Percentiles rank a stretch among this genome's conserved stretches.
Evolutionary conservation across 1,140 invertebrate genomes (phyloP).

Genomic region (Papilio glaucus): DNA sequence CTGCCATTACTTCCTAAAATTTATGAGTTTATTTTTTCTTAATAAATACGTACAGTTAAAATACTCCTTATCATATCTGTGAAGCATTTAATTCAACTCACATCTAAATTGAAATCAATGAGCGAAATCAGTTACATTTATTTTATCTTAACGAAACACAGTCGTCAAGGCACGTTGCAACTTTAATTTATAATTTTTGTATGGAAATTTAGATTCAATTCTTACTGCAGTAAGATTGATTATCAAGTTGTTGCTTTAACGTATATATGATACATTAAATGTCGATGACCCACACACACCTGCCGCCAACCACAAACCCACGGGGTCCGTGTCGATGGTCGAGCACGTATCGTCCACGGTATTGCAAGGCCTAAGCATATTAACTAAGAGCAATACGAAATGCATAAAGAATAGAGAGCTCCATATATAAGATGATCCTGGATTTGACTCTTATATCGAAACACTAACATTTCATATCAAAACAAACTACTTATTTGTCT

Average conservation of each 20-base stretch:
- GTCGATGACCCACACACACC: conserved; percentile 67
- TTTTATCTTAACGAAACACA: conserved; percentile 31
- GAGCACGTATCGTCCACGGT: background rate
- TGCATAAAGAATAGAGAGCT: too few relatives aligned
- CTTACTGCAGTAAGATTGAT: background rate
- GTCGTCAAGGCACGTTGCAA: conserved; percentile 24
- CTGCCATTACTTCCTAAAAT: too few relatives aligned
- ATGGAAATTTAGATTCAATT: conserved; percentile 16
- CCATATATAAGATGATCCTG: too few relatives aligned
- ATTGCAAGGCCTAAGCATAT: background rate
- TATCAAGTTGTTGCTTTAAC: background rate
- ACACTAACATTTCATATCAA: too few relatives aligned
- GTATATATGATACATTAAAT: conserved; percentile 54
- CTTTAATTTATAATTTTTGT: background rate
- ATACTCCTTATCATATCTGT: conserved; percentile 12
- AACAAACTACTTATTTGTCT: too few relatives aligned
- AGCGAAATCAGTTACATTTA: conserved; percentile 34
- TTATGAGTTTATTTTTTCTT: background rate
- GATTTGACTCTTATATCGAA: too few relatives aligned
- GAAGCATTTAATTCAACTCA: conserved; percentile 23
- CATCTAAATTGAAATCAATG: conserved; percentile 34
- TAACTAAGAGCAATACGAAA: too few relatives aligned
- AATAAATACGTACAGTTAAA: background rate
- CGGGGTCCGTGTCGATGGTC: conserved; percentile 48
- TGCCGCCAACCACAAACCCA: conserved; percentile 60